Evolutionary conservation across 2,113 vertebrate genomes (phyloP).

Genomic region (Bothrops jararaca): DNA sequence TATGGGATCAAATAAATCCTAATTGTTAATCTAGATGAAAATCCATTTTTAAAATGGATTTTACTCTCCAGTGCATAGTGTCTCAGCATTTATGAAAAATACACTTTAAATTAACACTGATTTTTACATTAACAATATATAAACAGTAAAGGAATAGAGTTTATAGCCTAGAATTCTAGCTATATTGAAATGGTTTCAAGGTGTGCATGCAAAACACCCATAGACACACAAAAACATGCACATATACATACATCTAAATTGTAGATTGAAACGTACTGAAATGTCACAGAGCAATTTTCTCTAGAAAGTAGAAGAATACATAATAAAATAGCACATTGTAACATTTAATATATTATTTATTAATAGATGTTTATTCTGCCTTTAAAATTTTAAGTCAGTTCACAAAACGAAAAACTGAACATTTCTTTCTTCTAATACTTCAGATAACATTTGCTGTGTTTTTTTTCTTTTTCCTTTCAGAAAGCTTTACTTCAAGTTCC

Average conservation of each 20-base stretch:
- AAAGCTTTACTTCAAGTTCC: conserved; percentile 59
- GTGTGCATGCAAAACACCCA: background rate
- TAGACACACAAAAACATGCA: background rate
- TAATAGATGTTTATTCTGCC: background rate
- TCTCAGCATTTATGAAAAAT: background rate
- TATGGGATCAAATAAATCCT: background rate
- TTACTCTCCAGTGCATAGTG: background rate
- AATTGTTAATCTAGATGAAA: background rate
- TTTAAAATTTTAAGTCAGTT: background rate
- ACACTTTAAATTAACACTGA: background rate
- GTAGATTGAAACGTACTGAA: background rate
- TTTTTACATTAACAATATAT: background rate
- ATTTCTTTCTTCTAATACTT: background rate
- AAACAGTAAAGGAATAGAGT: background rate
- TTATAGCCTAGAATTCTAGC: background rate
- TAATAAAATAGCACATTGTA: background rate
- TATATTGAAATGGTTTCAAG: background rate
- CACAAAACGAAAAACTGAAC: background rate
- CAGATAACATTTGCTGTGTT: background rate
- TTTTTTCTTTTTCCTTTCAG: conserved; percentile 34
- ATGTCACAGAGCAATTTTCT: background rate
- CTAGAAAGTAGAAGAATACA: background rate
- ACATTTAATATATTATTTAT: background rate
- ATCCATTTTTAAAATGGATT: background rate
- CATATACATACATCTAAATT: background rate